phyloP scores from a whole-genome alignment of 1,140 invertebrate species.

The Drosophila pandora region DNA sequence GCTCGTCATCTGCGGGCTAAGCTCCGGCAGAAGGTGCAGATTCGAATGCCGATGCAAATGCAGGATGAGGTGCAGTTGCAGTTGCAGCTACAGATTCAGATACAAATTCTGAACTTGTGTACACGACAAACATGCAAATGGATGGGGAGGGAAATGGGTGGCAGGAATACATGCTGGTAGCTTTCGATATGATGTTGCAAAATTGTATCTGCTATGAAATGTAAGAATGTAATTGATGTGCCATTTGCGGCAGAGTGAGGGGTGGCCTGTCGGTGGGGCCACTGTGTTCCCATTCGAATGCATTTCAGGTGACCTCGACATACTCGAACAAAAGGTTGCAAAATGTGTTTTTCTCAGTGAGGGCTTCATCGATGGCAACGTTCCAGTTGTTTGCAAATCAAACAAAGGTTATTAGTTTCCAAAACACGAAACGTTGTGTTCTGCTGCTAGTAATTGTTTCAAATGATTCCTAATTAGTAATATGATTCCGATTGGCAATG shows the following conservation, averaged over 20 bases:
- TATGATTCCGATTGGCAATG: background rate
- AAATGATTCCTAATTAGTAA: background rate
- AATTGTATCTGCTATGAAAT: conserved; percentile 72
- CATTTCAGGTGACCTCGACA: conserved; percentile 28
- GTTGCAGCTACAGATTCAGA: conserved; percentile 20
- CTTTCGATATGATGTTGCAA: conserved; percentile 49
- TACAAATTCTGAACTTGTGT: conserved; percentile 13
- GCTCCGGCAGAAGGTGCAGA: conserved; percentile 45
- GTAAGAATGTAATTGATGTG: conserved; percentile 75
- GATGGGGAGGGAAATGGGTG: conserved; percentile 36
- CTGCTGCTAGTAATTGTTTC: background rate
- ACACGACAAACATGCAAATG: conserved; percentile 49
- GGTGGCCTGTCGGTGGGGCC: background rate
- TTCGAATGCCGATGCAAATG: conserved; percentile 29
- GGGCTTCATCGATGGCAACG: background rate
- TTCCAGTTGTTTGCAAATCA: background rate
- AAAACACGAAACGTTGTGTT: background rate
- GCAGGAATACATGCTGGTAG: conserved; percentile 38
- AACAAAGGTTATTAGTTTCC: background rate
- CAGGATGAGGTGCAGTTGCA: conserved; percentile 40
- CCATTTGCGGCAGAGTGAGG: conserved; percentile 60
- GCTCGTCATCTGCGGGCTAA: conserved; percentile 66
- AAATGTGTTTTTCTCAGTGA: conserved; percentile 1
- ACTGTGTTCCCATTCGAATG: conserved; percentile 1
- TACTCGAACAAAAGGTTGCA: background rate